Base-by-base conservation (phyloP, 1,140 invertebrate genomes). In the Leucophenga varia region DNA sequence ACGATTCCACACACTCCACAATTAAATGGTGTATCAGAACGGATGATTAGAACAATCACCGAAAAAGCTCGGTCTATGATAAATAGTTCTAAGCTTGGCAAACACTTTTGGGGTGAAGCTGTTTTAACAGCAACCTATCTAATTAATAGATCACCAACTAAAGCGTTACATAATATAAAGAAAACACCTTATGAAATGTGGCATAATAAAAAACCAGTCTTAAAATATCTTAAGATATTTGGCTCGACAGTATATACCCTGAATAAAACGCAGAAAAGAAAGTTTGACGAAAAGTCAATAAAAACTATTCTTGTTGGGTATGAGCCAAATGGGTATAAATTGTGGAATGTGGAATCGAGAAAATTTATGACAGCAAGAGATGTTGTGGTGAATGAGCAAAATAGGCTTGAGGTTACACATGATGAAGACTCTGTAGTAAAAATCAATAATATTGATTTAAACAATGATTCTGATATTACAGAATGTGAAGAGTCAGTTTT, bases 21-120 rank as follows among this genome's bases (percentile, higher is more conserved):
- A 51, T 55, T 69, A 60, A 82, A 82, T 75, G 76, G 78, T 50
- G 67, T 79, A 2, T 59, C 77, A 17, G 78, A 82, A 55, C 55
- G 78, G 22, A 75, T 78, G 57, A 76, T 74, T 43, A 45, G 71
- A 20, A 76, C 74, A 7, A 63, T 79, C 20, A 75, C 64, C n/a
- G 76, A 77, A 67, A 78, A 67, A 48, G 70, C 74, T 18, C 59
- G 75, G 37, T 20, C 65, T 14, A 73, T 78, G 61, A 19, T 81
- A 49, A 43, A 22, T 17, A 64, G 57, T 46, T 46, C 73, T n/a
- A 43, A 44, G n/a, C 44, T 71, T 45, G 40, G 49, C 34, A 65
- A 64, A 55, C 25, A 16, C 32, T 71, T 72, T 65, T 78, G 48
- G 77, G 72, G 70, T 35, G 69, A 77, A 57, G 64, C 74, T 20